Conservation (phyloP, 2,113 vertebrate genomes). For the Epinephelus lanceolatus region DNA sequence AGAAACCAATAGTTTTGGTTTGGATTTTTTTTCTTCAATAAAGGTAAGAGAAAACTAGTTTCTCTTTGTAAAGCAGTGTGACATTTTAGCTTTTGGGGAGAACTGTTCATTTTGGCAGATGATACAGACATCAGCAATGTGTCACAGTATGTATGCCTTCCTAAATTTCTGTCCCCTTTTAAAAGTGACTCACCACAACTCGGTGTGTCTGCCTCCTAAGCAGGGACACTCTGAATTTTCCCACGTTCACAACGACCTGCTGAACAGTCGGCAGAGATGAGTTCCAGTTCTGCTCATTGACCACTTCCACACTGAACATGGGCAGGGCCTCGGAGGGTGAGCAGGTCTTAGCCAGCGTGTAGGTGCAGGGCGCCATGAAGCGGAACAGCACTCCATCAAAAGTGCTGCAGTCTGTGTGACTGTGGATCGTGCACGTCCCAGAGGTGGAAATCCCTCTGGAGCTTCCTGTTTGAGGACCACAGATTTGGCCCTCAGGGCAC, state of each 20-base stretch:
- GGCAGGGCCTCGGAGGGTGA: slow-evolving; percentile 73
- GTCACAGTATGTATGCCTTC: background rate
- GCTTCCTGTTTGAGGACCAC: slow-evolving; percentile 66
- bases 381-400: slow-evolving; percentile 86
- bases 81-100: background rate
- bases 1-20: background rate
- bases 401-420: slow-evolving; percentile 84
- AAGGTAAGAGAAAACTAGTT: background rate
- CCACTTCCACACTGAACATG: slow-evolving; percentile 86
- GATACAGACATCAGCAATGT: background rate
- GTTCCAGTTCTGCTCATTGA: slow-evolving; percentile 80
- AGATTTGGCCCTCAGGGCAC: slow-evolving; percentile 79
- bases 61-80: background rate
- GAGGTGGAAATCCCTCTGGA: slow-evolving; percentile 28
- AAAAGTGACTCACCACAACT: slow-evolving; percentile 84
- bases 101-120: background rate
- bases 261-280: slow-evolving; percentile 77
- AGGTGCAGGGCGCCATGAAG: slow-evolving; percentile 87
- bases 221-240: slow-evolving; percentile 76
- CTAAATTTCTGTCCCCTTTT: background rate
- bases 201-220: slow-evolving; percentile 75
- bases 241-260: slow-evolving; percentile 79
- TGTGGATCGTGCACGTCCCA: slow-evolving; percentile 84
- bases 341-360: slow-evolving; percentile 86
- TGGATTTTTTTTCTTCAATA: background rate